Percentiles rank a stretch among this genome's conserved stretches.
Conservation (phyloP, 2,888 invertebrate species). For the Agriotes lineatus region DNA sequence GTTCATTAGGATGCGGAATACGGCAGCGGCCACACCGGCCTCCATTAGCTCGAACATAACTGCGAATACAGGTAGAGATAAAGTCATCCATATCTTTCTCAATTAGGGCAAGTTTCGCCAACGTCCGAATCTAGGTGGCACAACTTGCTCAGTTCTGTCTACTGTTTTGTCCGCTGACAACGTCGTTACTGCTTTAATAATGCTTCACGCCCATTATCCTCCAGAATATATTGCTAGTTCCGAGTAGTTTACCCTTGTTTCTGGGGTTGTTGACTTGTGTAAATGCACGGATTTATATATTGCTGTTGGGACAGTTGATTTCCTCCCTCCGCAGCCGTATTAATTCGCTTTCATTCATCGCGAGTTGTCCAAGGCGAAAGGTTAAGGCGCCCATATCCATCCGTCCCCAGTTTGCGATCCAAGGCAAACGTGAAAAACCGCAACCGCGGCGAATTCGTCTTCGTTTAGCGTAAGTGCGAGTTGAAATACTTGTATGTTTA, state of each 20-base stretch:
- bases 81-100: slow-evolving; percentile 14
- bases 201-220: slow-evolving; percentile 42
- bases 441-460: slow-evolving; percentile 8
- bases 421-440: neutral
- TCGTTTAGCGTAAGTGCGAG: slow-evolving; percentile 17
- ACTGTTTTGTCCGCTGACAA: slow-evolving; percentile 36
- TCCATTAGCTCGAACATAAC: neutral
- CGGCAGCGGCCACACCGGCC: neutral
- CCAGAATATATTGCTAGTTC: slow-evolving; percentile 39
- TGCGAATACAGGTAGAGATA: neutral
- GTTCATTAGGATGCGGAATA: slow-evolving; percentile 16
- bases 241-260: slow-evolving; percentile 42
- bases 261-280: slow-evolving; percentile 37
- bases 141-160: slow-evolving; percentile 10
- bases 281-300: slow-evolving; percentile 34
- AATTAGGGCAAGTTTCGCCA: slow-evolving; percentile 19
- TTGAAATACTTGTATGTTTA: slow-evolving; percentile 23
- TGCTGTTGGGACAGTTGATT: slow-evolving; percentile 24
- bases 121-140: slow-evolving; percentile 11
- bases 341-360: slow-evolving; percentile 17
- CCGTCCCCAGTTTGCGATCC: neutral
- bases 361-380: neutral
- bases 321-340: neutral
- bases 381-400: neutral
- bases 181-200: slow-evolving; percentile 46